Conservation (phyloP, 2,113 vertebrate species). For the pig (Sus scrofa) region DNA sequence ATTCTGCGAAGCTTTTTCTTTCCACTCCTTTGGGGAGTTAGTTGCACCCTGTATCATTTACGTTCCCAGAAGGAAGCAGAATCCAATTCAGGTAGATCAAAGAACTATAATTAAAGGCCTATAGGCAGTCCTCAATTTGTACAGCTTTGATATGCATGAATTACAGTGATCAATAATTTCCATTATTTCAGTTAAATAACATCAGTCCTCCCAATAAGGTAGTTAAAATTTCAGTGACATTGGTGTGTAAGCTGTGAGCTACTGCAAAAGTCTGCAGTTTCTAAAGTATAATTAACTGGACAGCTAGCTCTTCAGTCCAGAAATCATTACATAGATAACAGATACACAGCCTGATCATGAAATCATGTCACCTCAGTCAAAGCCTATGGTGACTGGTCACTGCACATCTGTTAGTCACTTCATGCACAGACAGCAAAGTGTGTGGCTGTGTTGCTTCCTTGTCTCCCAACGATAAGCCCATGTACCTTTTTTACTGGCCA, state of each 20-base stretch:
- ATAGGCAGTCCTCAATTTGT: not conserved
- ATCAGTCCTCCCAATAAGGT: not conserved
- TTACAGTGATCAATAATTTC: not conserved
- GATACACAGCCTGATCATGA: not conserved
- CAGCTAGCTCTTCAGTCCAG: not conserved
- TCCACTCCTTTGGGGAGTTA: not conserved
- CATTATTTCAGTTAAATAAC: not conserved
- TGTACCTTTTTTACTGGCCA: not conserved
- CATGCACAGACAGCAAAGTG: not conserved
- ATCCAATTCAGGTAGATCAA: not conserved
- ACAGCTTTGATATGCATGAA: not conserved
- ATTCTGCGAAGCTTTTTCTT: not conserved
- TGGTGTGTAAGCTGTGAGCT: not conserved
- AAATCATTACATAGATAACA: not conserved
- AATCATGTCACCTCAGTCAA: not conserved
- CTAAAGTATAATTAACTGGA: not conserved
- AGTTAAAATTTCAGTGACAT: not conserved
- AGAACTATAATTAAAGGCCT: not conserved
- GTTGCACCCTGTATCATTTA: not conserved
- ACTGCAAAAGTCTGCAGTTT: not conserved
- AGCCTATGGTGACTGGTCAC: not conserved
- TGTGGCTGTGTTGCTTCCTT: not conserved
- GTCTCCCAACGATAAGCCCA: not conserved
- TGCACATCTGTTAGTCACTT: not conserved
- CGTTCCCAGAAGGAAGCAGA: not conserved